Conservation (phyloP, 1,140 invertebrate genomes). For the Drosophila orena region DNA sequence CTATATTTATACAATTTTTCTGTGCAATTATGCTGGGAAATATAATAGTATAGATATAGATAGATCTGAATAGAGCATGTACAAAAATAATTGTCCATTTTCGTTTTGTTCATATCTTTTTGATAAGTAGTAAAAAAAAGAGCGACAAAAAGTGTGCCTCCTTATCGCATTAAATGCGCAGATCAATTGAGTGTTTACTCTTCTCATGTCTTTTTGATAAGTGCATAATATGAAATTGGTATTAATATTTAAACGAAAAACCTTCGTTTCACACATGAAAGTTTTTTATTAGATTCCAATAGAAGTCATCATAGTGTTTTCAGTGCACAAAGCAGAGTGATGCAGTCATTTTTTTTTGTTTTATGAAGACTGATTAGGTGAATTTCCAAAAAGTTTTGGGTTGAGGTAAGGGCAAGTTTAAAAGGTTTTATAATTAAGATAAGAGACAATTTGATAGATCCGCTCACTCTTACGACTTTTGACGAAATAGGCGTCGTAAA, state of each 20-base stretch:
- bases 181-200: too few species aligned
- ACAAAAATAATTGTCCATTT: too few species aligned
- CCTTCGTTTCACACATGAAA: too few species aligned
- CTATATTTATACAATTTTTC: too few species aligned
- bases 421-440: not conserved
- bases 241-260: not conserved
- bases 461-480: not conserved
- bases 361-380: not conserved
- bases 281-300: too few species aligned
- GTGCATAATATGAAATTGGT: not conserved
- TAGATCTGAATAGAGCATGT: too few species aligned
- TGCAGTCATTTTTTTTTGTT: not conserved
- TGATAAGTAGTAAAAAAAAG: too few species aligned
- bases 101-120: too few species aligned
- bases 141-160: too few species aligned
- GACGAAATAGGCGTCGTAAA: not conserved
- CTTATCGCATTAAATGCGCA: too few species aligned
- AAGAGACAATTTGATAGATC: not conserved
- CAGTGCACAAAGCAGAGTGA: not conserved
- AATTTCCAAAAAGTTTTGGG: not conserved
- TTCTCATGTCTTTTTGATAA: not conserved
- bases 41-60: too few species aligned
- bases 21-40: too few species aligned
- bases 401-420: conserved; percentile 3
- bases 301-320: not conserved